phyloP scores from a whole-genome alignment of 2,888 invertebrate genomes.

The Bugula neritina region DNA sequence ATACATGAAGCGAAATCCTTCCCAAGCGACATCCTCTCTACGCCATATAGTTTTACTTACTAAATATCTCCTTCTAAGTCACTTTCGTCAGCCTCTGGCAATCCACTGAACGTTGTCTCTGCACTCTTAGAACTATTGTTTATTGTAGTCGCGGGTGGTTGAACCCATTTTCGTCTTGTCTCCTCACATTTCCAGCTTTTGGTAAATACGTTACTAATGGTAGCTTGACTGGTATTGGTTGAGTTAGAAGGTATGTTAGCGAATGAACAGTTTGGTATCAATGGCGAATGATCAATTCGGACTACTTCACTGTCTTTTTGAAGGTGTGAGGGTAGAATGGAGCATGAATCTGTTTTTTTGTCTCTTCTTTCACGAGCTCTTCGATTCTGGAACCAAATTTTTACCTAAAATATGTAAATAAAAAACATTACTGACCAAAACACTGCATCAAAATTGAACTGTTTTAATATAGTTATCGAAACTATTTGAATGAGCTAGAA shows the following conservation, averaged over 20 bases:
- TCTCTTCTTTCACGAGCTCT: constrained; percentile 49
- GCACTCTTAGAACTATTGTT: too few species aligned
- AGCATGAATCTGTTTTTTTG: constrained; percentile 33
- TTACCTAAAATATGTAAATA: too few species aligned
- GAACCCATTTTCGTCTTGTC: not conserved
- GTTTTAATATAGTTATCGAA: too few species aligned
- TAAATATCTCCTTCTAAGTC: not conserved
- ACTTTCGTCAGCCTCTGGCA: not conserved
- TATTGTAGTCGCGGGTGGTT: too few species aligned
- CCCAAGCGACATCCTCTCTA: too few species aligned
- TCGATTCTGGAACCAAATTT: constrained; percentile 53
- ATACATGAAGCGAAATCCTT: too few species aligned
- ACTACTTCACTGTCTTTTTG: not conserved
- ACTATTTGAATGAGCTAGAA: too few species aligned
- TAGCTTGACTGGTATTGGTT: not conserved
- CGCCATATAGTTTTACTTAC: too few species aligned
- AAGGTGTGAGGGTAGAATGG: not conserved
- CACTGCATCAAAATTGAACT: too few species aligned
- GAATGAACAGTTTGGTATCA: not conserved
- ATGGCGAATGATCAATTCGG: not conserved
- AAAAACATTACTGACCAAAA: too few species aligned
- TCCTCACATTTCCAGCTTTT: not conserved
- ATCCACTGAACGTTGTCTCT: too few species aligned
- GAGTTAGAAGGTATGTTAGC: not conserved
- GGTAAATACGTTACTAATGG: not conserved